Evolutionary conservation across 2,888 invertebrate genomes (phyloP).

Genomic region (Ochropleura leucogaster): DNA sequence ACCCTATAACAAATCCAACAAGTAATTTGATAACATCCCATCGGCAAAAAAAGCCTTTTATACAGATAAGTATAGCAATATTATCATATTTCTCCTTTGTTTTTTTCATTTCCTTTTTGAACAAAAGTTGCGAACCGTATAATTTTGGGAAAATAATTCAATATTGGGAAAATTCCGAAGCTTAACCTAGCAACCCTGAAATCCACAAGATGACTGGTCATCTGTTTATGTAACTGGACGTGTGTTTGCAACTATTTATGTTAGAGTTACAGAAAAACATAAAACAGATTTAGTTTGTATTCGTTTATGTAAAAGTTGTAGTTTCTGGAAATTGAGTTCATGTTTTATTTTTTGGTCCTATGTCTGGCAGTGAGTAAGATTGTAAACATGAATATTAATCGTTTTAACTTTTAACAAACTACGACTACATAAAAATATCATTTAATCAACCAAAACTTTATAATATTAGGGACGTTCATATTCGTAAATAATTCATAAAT

Average conservation of each 20-base stretch:
- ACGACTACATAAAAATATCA: no score
- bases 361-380: constrained; percentile 2
- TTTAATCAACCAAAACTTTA: no score
- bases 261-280: constrained; percentile 51
- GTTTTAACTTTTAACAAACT: no score
- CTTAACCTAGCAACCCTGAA: background rate
- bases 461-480: no score
- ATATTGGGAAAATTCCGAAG: background rate
- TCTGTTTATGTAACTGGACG: constrained; percentile 44
- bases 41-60: no score
- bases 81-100: background rate
- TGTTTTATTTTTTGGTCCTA: constrained; percentile 16
- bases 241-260: constrained; percentile 56
- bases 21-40: no score
- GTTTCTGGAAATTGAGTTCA: constrained; percentile 10
- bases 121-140: background rate
- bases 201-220: constrained; percentile 34
- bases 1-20: no score
- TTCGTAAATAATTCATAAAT: no score
- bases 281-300: constrained; percentile 43
- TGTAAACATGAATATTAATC: background rate
- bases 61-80: no score
- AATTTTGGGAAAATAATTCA: background rate
- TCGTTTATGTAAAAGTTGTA: constrained; percentile 11
- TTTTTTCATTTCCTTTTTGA: background rate